Conservation (phyloP, 2,113 vertebrate genomes). For the Theropithecus gelada region DNA sequence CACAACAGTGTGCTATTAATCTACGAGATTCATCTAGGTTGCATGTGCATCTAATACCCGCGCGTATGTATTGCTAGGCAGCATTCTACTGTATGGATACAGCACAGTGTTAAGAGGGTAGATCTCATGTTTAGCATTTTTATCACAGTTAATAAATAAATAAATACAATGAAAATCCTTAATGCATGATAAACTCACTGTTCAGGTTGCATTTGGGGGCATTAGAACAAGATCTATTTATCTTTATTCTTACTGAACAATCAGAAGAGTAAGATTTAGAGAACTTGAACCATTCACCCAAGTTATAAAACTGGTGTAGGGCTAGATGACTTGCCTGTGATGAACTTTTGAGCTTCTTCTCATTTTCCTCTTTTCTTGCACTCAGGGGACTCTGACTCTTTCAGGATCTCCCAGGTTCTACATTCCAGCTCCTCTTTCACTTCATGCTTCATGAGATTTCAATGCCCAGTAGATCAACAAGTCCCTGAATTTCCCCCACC, state of each 20-base stretch:
- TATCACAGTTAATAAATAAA: not conserved
- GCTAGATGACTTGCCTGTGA: not conserved
- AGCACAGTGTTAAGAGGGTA: not conserved
- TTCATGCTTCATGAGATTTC: not conserved
- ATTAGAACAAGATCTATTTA: not conserved
- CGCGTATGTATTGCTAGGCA: too few relatives aligned
- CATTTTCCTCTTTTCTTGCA: not conserved
- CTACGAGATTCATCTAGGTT: too few relatives aligned
- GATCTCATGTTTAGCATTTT: not conserved
- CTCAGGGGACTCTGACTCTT: too few relatives aligned
- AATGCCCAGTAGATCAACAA: not conserved
- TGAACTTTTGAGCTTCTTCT: not conserved
- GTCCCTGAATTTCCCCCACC: not conserved
- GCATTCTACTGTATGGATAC: too few relatives aligned
- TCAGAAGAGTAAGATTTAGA: not conserved
- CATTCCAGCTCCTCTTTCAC: too few relatives aligned
- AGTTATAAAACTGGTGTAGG: not conserved
- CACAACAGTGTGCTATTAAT: too few relatives aligned
- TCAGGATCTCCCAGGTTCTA: too few relatives aligned
- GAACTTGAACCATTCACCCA: not conserved
- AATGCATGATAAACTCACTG: not conserved
- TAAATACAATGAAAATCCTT: not conserved
- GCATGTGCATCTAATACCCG: too few relatives aligned
- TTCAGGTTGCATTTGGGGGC: not conserved
- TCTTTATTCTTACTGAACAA: not conserved